phyloP scores from a whole-genome alignment of 2,113 vertebrate species.

The Neolamprologus modestus region DNA sequence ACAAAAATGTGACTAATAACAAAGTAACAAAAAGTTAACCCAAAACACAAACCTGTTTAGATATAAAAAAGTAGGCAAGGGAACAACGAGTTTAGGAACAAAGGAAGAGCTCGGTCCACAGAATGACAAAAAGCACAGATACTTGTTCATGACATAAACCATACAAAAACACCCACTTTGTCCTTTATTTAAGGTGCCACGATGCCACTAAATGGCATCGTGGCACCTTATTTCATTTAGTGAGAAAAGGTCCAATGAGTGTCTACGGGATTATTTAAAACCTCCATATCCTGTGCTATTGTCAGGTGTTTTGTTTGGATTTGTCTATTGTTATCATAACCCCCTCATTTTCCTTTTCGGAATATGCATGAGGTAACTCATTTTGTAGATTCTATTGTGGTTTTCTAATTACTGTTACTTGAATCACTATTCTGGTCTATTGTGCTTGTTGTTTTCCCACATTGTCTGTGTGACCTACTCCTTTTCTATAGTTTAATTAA shows the following conservation, averaged over 20 bases:
- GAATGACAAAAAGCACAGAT: background rate
- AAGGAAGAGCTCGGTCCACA: background rate
- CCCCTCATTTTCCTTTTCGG: conserved; percentile 7
- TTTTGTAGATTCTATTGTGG: conserved; percentile 16
- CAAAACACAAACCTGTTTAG: background rate
- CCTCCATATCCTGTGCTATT: background rate
- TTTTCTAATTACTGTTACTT: conserved; percentile 31
- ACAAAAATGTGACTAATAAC: background rate
- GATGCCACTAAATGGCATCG: background rate
- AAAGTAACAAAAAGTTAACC: background rate
- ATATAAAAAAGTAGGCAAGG: background rate
- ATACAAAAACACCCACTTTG: background rate
- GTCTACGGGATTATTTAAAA: background rate
- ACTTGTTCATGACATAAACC: background rate
- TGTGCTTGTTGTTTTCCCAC: conserved; percentile 16
- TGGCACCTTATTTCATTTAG: background rate
- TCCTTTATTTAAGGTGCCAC: background rate
- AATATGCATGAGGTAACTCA: background rate
- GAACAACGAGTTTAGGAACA: background rate
- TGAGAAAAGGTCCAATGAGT: background rate
- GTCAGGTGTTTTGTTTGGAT: conserved; percentile 15
- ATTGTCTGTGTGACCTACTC: conserved; percentile 3
- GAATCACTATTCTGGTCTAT: conserved; percentile 20
- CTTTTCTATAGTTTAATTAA: conserved; percentile 32
- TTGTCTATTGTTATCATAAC: conserved; percentile 4